Conservation (phyloP, 2,888 invertebrate species). For the Conops quadrifasciatus region DNA sequence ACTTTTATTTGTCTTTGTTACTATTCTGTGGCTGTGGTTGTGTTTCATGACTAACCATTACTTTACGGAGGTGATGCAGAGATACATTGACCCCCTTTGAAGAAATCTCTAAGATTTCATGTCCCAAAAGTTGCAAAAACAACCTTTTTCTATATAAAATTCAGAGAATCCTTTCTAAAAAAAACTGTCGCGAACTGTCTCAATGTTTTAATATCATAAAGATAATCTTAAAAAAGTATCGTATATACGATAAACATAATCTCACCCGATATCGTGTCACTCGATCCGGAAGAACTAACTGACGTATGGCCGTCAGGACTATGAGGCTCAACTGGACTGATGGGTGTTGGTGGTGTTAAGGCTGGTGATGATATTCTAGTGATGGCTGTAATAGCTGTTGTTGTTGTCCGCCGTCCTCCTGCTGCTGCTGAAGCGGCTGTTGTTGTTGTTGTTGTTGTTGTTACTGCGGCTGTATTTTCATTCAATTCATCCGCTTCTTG, state of each 20-base stretch:
- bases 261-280: conserved; percentile 63
- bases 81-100: too few species aligned
- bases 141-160: too few species aligned
- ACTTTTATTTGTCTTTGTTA: too few species aligned
- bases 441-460: conserved; percentile 37
- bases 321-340: conserved; percentile 61
- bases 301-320: conserved; percentile 64
- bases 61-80: too few species aligned
- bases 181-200: too few species aligned
- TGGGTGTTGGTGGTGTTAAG: conserved; percentile 56
- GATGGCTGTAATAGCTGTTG: conserved; percentile 36
- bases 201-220: too few species aligned
- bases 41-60: too few species aligned
- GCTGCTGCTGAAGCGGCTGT: conserved; percentile 36
- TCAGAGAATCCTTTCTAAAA: too few species aligned
- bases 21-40: too few species aligned
- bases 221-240: too few species aligned
- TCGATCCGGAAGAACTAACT: conserved; percentile 56
- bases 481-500: conserved; percentile 38
- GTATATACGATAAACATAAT: conserved; percentile 11
- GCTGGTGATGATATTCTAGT: conserved; percentile 56
- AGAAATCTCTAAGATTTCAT: too few species aligned
- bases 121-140: too few species aligned
- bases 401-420: conserved; percentile 35
- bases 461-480: conserved; percentile 29